Percentiles rank a stretch among this genome's conserved stretches.
Conservation (phyloP, 2,888 invertebrate species). For the Tetragonisca angustula region DNA sequence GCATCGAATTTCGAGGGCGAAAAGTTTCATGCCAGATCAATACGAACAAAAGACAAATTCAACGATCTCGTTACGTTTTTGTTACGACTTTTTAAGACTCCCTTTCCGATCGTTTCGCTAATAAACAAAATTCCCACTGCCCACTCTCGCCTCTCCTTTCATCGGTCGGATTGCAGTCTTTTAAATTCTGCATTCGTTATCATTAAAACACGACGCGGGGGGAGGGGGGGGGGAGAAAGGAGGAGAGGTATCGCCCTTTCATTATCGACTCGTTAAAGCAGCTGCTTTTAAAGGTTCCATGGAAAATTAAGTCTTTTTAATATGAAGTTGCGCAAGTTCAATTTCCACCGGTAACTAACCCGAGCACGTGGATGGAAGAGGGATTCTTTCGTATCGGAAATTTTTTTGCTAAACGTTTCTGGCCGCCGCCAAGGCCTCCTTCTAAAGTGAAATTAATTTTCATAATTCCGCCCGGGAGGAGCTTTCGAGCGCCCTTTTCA, state of each 20-base stretch:
- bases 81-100: background rate
- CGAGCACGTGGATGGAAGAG: too few relatives aligned
- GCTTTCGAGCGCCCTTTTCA: too few relatives aligned
- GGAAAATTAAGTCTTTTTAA: background rate
- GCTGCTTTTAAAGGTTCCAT: background rate
- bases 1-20: too few relatives aligned
- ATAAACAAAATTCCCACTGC: background rate
- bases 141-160: background rate
- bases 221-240: background rate
- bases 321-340: background rate
- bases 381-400: background rate
- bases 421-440: background rate
- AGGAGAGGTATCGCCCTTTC: background rate
- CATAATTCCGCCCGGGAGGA: background rate
- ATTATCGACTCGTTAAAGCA: conserved; percentile 4
- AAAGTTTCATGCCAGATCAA: too few relatives aligned
- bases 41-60: too few relatives aligned
- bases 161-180: background rate
- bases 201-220: background rate
- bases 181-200: background rate
- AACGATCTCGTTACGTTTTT: too few relatives aligned
- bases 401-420: background rate
- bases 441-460: background rate
- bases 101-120: background rate
- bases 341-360: background rate